These are phyloP conservation scores for Melanophora roralis DNA, from an alignment of 2,888 invertebrate species.

Conservation along the genomic window DNA sequence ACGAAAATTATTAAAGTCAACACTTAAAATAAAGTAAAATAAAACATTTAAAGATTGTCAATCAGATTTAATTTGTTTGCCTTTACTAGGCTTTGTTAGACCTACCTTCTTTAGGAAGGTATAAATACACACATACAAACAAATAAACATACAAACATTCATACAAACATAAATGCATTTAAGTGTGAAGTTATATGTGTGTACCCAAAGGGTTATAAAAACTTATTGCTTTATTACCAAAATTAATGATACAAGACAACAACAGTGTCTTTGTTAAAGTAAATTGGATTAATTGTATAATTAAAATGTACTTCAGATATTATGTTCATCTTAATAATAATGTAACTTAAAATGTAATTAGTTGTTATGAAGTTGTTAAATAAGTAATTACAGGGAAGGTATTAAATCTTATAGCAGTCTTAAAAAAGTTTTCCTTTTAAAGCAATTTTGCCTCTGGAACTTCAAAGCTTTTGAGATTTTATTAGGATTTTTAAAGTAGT, in stretches of 20 bases:
- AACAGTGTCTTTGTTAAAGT: background rate
- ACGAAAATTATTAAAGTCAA: background rate
- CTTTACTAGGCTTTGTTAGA: background rate
- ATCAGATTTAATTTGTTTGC: background rate
- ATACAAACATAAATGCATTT: no score
- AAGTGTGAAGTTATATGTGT: background rate
- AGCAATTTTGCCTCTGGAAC: background rate
- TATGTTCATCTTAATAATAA: background rate
- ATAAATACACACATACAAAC: no score
- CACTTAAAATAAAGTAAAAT: slow-evolving; percentile 1
- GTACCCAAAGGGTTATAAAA: background rate
- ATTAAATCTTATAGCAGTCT: no score
- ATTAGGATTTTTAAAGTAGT: no score
- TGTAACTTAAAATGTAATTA: background rate
- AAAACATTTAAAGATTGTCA: background rate
- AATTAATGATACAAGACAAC: background rate
- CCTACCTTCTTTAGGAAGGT: no score
- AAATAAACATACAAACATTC: no score
- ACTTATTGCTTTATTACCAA: background rate
- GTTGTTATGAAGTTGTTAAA: background rate
- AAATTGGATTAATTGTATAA: slow-evolving; percentile 19
- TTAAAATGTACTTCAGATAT: background rate
- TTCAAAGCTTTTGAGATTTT: background rate
- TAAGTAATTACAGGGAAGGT: background rate
- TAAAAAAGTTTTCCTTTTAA: background rate